Percentiles rank a stretch among this genome's conserved stretches.
Evolutionary conservation across 2,888 invertebrate species (phyloP).

Genomic region (Leptopterna dolabrata): DNA sequence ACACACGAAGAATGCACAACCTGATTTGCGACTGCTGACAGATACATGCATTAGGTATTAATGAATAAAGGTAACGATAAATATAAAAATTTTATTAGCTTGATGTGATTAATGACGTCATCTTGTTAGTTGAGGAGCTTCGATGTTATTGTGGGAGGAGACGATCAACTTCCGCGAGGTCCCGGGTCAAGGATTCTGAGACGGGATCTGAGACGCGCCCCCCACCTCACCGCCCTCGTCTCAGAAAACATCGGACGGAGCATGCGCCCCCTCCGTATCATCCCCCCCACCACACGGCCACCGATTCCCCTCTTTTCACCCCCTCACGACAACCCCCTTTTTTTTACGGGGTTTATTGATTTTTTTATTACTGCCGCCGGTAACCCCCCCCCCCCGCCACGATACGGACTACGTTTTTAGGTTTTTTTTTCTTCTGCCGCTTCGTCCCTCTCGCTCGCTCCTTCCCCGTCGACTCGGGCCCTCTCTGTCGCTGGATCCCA

Average conservation of each 20-base stretch:
- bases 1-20: too few species aligned
- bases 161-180: not conserved
- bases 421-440: constrained; percentile 43
- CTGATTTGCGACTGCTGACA: too few species aligned
- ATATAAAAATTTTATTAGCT: not conserved
- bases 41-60: too few species aligned
- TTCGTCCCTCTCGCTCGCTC: constrained; percentile 1
- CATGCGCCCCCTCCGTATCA: not conserved
- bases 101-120: not conserved
- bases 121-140: not conserved
- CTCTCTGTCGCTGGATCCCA: not conserved
- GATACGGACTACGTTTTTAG: not conserved
- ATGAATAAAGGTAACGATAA: too few species aligned
- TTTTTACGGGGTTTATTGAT: constrained; percentile 64
- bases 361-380: constrained; percentile 62
- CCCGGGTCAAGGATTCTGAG: constrained; percentile 34
- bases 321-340: constrained; percentile 47
- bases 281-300: not conserved
- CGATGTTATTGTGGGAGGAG: not conserved
- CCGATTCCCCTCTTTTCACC: not conserved
- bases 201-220: constrained; percentile 32
- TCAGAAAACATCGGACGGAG: not conserved
- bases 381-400: not conserved
- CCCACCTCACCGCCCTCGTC: not conserved
- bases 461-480: not conserved